These are phyloP conservation scores for Heterohyrax brucei DNA, from an alignment of 2,797 vertebrate species.

Conservation along the genomic window DNA sequence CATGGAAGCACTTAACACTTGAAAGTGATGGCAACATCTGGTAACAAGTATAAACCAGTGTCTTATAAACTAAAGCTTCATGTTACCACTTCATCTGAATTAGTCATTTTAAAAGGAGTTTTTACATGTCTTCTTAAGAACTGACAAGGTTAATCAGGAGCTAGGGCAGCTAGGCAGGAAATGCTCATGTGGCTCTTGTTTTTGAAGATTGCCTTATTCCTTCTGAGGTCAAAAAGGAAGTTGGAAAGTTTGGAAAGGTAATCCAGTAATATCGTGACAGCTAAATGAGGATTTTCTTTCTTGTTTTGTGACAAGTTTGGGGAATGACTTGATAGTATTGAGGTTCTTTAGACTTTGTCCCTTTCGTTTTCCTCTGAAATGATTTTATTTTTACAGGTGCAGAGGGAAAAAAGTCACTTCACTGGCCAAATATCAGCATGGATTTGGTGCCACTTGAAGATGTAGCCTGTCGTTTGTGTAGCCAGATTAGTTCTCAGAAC, in stretches of 20 bases:
- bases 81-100: constrained; percentile 79
- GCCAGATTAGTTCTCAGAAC: neutral
- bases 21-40: constrained; percentile 78
- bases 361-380: constrained; percentile 39
- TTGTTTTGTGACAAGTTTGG: constrained; percentile 21
- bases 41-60: constrained; percentile 77
- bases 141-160: constrained; percentile 78
- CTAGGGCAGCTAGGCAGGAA: constrained; percentile 73
- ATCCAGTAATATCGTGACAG: constrained; percentile 44
- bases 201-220: constrained; percentile 75
- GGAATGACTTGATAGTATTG: neutral
- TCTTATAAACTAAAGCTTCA: constrained; percentile 73
- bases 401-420: constrained; percentile 7
- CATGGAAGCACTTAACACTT: constrained; percentile 75
- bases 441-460: neutral
- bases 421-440: constrained; percentile 1
- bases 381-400: constrained; percentile 28
- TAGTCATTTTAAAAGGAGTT: constrained; percentile 73
- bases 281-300: constrained; percentile 27
- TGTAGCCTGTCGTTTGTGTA: neutral
- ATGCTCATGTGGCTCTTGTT: constrained; percentile 65
- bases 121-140: constrained; percentile 77
- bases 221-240: constrained; percentile 70
- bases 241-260: constrained; percentile 74
- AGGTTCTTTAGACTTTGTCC: constrained; percentile 38